phyloP scores from a whole-genome alignment of 2,797 vertebrate species.

The Sphenopsis melanotis region DNA sequence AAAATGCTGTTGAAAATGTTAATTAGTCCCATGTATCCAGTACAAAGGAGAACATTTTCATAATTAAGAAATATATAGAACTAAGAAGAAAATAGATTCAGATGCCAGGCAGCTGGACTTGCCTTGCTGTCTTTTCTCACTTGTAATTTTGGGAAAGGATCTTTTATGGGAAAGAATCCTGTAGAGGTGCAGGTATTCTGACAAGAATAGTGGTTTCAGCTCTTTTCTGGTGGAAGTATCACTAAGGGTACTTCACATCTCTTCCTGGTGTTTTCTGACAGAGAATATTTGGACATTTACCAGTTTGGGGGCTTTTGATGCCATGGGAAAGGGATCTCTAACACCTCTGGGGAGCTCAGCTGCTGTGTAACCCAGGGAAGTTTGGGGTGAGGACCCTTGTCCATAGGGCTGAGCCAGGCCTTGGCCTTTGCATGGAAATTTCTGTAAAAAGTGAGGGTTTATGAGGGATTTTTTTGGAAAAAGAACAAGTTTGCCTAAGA shows the following conservation, averaged over 20 bases:
- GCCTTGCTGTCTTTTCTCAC: not conserved
- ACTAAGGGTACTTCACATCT: not conserved
- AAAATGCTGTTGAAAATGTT: not conserved
- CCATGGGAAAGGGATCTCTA: accelerated
- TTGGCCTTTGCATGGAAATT: not conserved
- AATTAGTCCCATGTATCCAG: not conserved
- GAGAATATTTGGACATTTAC: not conserved
- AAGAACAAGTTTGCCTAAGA: not conserved
- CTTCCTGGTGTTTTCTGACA: not conserved
- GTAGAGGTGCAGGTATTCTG: accelerated
- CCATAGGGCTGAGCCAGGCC: not conserved
- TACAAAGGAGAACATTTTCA: not conserved
- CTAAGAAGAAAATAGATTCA: not conserved
- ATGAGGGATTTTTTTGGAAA: too few relatives aligned
- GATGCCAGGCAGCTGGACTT: not conserved
- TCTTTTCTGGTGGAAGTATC: not conserved
- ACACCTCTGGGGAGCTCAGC: not conserved
- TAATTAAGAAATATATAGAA: not conserved
- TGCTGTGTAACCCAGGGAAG: not conserved
- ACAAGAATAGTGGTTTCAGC: not conserved
- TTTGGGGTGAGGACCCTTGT: not conserved
- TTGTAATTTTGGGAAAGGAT: not conserved
- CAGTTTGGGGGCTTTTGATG: accelerated
- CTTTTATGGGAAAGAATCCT: not conserved
- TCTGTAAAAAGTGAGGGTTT: not conserved